Evolutionary conservation across 2,797 vertebrate genomes (phyloP).

Genomic region (Xenops minutus): DNA sequence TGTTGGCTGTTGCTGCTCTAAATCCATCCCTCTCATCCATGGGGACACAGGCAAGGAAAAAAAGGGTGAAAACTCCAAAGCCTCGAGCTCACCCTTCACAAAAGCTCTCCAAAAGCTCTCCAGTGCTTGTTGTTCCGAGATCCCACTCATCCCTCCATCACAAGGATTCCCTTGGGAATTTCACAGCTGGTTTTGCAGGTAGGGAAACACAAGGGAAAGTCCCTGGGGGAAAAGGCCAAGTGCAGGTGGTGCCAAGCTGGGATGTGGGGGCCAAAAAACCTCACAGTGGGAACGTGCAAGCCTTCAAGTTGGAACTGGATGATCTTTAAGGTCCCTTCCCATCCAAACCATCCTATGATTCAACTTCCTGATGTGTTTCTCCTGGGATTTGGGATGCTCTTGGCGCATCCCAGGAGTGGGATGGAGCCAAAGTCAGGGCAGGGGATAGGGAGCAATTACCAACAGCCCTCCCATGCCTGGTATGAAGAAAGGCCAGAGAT

Average conservation of each 20-base stretch:
- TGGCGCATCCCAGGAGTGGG: rapidly evolving
- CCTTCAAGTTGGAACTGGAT: background rate
- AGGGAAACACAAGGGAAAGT: background rate
- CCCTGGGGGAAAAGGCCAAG: background rate
- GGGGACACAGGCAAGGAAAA: rapidly evolving
- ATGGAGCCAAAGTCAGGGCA: rapidly evolving
- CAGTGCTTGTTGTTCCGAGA: background rate
- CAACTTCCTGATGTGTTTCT: background rate
- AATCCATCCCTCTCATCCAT: background rate
- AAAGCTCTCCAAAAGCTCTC: background rate
- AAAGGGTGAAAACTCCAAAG: background rate
- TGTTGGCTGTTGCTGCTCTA: background rate
- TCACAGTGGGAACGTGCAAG: background rate
- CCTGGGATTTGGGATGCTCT: background rate
- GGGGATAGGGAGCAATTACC: background rate
- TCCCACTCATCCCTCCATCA: rapidly evolving
- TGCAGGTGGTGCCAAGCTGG: background rate
- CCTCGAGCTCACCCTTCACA: background rate
- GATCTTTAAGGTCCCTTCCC: background rate
- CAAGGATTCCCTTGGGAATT: background rate
- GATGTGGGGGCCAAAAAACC: background rate
- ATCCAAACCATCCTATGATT: background rate
- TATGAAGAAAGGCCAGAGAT: background rate
- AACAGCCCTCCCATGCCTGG: background rate
- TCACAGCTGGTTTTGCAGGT: background rate